These are phyloP conservation scores for Amblyopsis rosae DNA, from an alignment of 2,113 vertebrate genomes.

Conservation along the genomic window DNA sequence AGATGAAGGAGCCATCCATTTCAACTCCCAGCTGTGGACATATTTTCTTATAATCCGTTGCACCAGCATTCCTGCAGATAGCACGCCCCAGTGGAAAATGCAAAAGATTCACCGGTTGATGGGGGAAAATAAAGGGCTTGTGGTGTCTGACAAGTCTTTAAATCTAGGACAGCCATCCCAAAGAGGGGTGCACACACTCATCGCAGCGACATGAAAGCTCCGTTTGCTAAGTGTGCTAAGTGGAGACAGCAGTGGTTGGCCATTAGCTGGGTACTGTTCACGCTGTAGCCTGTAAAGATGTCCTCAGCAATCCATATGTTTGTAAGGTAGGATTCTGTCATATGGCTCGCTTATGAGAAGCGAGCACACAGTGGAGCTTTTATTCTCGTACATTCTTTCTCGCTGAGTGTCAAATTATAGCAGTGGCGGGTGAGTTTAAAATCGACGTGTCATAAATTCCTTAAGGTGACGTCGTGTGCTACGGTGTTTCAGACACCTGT, in stretches of 20 bases:
- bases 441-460: constrained; percentile 3
- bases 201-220: constrained; percentile 62
- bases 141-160: constrained; percentile 73
- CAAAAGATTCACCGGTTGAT: constrained; percentile 63
- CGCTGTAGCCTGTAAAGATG: constrained; percentile 42
- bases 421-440: constrained; percentile 2
- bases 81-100: constrained; percentile 62
- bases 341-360: too few species aligned
- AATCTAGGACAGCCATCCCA: constrained; percentile 73
- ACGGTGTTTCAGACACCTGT: constrained; percentile 3
- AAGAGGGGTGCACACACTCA: constrained; percentile 68
- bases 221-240: constrained; percentile 56
- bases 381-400: constrained; percentile 23
- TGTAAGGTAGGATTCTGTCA: constrained; percentile 38
- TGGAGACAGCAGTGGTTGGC: constrained; percentile 57
- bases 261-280: constrained; percentile 57
- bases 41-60: constrained; percentile 59
- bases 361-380: neutral
- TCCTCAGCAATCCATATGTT: constrained; percentile 28
- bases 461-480: neutral
- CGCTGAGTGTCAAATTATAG: constrained; percentile 19
- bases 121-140: constrained; percentile 64
- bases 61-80: constrained; percentile 55
- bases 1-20: constrained; percentile 63
- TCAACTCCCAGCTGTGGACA: constrained; percentile 71